Evolutionary conservation across 2,888 invertebrate genomes (phyloP).

Genomic region (Sphinx pinastri): DNA sequence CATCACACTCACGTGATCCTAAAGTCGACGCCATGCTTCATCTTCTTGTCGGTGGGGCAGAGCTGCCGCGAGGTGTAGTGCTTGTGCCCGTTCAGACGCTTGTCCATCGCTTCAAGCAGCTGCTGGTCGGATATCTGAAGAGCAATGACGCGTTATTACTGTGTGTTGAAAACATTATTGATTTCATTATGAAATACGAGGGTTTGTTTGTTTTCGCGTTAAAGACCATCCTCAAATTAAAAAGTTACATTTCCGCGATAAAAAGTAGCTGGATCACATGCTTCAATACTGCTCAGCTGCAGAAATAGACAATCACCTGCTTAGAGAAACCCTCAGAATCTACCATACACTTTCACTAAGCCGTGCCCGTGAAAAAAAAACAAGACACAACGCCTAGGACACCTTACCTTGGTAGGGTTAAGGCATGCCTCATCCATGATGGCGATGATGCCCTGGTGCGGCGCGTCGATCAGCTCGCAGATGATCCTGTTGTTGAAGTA

Average conservation of each 20-base stretch:
- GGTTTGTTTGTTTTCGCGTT: too few relatives aligned
- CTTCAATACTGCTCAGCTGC: too few relatives aligned
- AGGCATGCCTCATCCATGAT: constrained; percentile 99
- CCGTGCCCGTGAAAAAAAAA: too few relatives aligned
- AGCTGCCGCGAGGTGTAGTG: constrained; percentile 96
- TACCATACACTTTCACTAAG: too few relatives aligned
- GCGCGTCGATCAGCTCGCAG: constrained; percentile 97
- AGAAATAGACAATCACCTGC: too few relatives aligned
- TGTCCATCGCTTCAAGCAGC: constrained; percentile 96
- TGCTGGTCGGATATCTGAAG: constrained; percentile 86
- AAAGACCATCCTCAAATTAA: too few relatives aligned
- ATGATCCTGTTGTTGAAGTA: constrained; percentile 99
- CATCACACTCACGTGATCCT: constrained; percentile 86
- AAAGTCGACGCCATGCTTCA: constrained; percentile 91
- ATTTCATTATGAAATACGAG: too few relatives aligned
- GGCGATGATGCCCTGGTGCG: constrained; percentile 95
- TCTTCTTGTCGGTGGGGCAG: constrained; percentile 91
- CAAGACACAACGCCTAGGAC: neutral
- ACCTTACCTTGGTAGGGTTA: constrained; percentile 92
- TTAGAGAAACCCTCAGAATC: too few relatives aligned
- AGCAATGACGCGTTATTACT: neutral
- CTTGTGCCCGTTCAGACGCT: constrained; percentile 91
- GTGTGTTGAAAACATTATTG: too few relatives aligned
- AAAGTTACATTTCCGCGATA: too few relatives aligned
- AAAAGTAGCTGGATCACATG: too few relatives aligned